Evolutionary conservation across 1,140 invertebrate species (phyloP).

Genomic region (Drosophila yakuba): DNA sequence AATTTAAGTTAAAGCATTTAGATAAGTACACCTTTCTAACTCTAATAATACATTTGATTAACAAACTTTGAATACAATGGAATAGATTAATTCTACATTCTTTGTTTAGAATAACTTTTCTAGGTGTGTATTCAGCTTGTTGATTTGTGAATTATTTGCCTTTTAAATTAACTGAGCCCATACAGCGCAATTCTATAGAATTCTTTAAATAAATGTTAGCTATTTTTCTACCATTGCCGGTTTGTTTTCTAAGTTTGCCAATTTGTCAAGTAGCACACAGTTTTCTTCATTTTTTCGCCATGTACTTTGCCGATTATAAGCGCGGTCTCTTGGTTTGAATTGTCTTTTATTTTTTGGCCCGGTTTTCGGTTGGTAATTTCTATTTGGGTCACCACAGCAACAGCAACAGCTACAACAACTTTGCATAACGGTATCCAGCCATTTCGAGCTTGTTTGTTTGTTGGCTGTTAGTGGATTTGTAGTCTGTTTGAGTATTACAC

Average conservation of each 20-base stretch:
- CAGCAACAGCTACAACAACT: constrained; percentile 56
- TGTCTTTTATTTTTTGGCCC: constrained; percentile 41
- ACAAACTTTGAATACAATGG: not conserved
- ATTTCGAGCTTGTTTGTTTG: constrained; percentile 42
- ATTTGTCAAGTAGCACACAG: constrained; percentile 2
- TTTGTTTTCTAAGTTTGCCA: not conserved
- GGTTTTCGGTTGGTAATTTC: constrained; percentile 45
- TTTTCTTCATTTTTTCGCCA: constrained; percentile 1
- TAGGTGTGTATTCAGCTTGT: no score
- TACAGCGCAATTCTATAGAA: not conserved
- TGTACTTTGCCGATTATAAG: constrained; percentile 57
- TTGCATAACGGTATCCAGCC: constrained; percentile 68
- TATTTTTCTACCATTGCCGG: not conserved
- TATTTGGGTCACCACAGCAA: constrained; percentile 69
- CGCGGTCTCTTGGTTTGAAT: constrained; percentile 48
- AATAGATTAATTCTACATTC: no score
- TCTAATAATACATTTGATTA: not conserved
- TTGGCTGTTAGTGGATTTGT: constrained; percentile 19
- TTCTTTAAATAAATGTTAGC: not conserved
- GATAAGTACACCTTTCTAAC: not conserved
- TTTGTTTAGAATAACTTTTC: no score
- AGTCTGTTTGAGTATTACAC: constrained; percentile 21
- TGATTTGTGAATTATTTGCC: no score
- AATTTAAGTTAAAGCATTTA: not conserved
- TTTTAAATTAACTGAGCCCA: no score